These are phyloP conservation scores for Leucoraja erinaceus DNA, from an alignment of 2,113 vertebrate species.

Conservation along the genomic window DNA sequence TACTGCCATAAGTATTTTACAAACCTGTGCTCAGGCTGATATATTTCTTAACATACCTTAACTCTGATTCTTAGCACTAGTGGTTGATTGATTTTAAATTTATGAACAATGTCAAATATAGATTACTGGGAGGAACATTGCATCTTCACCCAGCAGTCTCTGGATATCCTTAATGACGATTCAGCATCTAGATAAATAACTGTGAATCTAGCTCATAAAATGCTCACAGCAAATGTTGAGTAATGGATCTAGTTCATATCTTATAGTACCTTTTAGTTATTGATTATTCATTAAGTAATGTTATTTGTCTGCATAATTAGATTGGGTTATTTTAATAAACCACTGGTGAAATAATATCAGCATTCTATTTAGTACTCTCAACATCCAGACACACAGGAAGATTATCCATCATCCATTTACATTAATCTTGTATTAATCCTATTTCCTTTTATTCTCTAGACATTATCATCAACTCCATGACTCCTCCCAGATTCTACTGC, in stretches of 20 bases:
- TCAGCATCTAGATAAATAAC: neutral
- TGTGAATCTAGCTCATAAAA: neutral
- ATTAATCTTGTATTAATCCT: no score
- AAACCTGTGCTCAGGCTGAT: neutral
- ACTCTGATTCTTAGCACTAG: neutral
- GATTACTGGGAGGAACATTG: neutral
- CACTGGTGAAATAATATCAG: neutral
- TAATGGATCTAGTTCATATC: neutral
- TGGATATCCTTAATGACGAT: no score
- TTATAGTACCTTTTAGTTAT: neutral
- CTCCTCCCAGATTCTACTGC: no score
- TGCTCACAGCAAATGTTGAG: neutral
- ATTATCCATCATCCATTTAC: no score
- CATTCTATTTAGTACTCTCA: neutral
- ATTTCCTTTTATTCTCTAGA: no score
- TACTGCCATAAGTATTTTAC: neutral
- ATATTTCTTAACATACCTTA: neutral
- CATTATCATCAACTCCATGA: no score
- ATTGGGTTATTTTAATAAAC: neutral
- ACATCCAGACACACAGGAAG: neutral
- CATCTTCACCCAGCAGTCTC: neutral
- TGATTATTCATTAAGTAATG: conserved; percentile 9
- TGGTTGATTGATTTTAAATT: conserved; percentile 11
- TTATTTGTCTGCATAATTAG: neutral
- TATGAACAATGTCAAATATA: neutral